Base-by-base conservation (phyloP, 2,888 invertebrate genomes). In the Callimorpha dominula region DNA sequence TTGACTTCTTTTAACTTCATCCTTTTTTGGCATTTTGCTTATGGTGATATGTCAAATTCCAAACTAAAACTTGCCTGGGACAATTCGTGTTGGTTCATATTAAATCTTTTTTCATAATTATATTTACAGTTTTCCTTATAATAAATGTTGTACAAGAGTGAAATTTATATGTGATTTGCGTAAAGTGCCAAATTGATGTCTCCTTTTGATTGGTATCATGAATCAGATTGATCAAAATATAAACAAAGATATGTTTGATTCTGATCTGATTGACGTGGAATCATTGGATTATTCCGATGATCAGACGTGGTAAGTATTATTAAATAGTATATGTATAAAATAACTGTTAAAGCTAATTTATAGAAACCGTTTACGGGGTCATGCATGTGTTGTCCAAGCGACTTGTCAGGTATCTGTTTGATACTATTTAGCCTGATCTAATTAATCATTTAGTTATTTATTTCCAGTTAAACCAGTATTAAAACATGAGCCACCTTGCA, bases 211-310 rank as follows among this genome's bases (percentile, higher is more conserved):
- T 90, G 90, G 88, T 91, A 93, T 89, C 90, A 95, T 94, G 94
- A 92, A 94, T 94, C 94, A 91, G 90, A 84, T 87, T 93, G 93
- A 94, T 94, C 94, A 94, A 93, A 95, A 95, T 95, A 95, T 94
- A 95, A 95, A 95, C 95, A 95, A 95, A 94, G 95, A 94, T 95
- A 95, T 95, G 95, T 90, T 92, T 89, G 95, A 95, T 91, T 91
- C 89, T 89, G 96, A 96, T 88, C 92, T 96, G 85, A 96, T 97
- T 86, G 96, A 96, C 93, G 93, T 96, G 89, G 94, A 95, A 88
- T 91, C 95, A 84, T 91, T 96, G 84, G 94, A 96, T 91, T 96
- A 95, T 90, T 92, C 93, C 78, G 95, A 96, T 91, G 94, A 96
- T 88, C 96, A 96, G 92, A 96, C 96, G 81, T 97, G 97, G 97